Base-by-base conservation (phyloP, 2,888 invertebrate species). In the Heliconius charithonia region DNA sequence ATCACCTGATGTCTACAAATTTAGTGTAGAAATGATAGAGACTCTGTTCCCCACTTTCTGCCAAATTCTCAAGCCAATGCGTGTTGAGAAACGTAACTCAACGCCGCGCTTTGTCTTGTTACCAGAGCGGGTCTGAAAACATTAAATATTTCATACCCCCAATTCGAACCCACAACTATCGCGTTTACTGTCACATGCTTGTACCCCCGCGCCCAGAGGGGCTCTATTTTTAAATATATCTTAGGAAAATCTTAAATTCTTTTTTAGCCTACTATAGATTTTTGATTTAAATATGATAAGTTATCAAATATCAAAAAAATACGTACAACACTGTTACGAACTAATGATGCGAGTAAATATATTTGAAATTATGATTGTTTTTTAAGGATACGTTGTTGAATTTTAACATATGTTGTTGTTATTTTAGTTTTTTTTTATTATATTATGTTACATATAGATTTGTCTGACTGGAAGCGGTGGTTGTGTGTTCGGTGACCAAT, bases 341-440 rank as follows among this genome's bases (percentile, higher is more conserved):
- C 25, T 72, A 59, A 72, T 37, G 56, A 71, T n/a, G 56, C 22
- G 7, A 13, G 7, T 70, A 71, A 72, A 32, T 56, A 72, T 72
- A 56, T 59, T 72, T 59, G n/a, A 59, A 72, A 72, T 72, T 37
- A 72, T 72, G 72, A 72, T 72, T 72, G 59, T 72, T 72, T 72
- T 72, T 25, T 72, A 72, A 72, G 37, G 72, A 72, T 25, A 72
- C 25, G 32, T 59, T 72, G 72, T 72, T 59, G n/a, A 13, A 25
- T 25, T 32, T 72, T n/a, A 3, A 69, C 69, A 45, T 27, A 41
- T 4, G 32, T 7, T 3, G 12, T 67, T 37, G 4, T 66, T 16
- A 19, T 32, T 2, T 41, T 41, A 25, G 10, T 19, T 37, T 41
- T 67, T 69, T 69, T 32, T 3, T 29, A 29, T 29, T 3, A 29